Percentiles rank a stretch among this genome's conserved stretches.
phyloP scores from a whole-genome alignment of 2,888 invertebrate species.

The Poecilus cupreus region DNA sequence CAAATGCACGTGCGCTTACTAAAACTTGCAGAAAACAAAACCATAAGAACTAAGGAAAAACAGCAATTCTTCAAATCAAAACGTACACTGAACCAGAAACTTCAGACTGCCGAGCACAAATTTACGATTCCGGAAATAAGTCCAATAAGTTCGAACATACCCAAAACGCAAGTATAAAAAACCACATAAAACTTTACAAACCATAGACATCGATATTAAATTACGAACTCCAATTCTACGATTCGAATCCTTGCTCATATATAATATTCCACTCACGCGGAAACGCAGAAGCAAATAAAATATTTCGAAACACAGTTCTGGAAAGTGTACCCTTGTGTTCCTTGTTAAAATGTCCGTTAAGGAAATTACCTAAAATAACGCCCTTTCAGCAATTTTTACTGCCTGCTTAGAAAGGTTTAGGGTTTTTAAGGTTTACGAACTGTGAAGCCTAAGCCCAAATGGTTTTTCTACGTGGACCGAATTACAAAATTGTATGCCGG shows the following conservation, averaged over 20 bases:
- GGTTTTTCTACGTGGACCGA: conserved; percentile 1
- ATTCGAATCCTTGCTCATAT: background rate
- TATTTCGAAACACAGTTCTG: background rate
- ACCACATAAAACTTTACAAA: conserved; percentile 14
- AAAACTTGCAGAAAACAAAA: background rate
- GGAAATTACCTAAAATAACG: conserved; percentile 30
- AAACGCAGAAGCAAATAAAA: background rate
- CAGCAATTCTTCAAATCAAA: conserved; percentile 32
- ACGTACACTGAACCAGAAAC: conserved; percentile 18
- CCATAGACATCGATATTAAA: background rate
- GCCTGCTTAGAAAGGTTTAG: conserved; percentile 21
- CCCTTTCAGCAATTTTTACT: background rate
- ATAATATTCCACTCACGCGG: background rate
- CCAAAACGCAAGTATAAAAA: background rate
- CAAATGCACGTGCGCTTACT: background rate
- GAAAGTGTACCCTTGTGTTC: background rate
- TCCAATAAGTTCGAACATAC: background rate
- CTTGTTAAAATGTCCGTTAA: conserved; percentile 4
- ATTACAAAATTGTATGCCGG: background rate
- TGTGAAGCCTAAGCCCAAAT: conserved; percentile 16
- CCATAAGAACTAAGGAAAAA: background rate
- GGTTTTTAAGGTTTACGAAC: conserved; percentile 43
- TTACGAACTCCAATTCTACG: background rate
- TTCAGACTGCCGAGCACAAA: background rate
- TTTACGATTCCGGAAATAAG: conserved; percentile 39